Conservation (phyloP, 2,888 invertebrate species). For the Heliconius aoede region DNA sequence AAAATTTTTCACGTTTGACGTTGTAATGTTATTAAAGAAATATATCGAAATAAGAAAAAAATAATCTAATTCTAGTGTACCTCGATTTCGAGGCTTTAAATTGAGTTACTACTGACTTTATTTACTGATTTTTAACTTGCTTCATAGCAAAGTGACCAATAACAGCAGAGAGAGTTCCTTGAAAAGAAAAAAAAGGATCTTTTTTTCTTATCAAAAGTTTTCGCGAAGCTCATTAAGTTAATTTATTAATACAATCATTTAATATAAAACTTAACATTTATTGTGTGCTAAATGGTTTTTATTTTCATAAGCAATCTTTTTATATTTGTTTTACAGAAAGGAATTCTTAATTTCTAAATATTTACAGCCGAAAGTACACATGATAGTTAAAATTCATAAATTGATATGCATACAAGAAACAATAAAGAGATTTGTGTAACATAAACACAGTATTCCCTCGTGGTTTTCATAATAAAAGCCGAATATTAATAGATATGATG, state of each 20-base stretch:
- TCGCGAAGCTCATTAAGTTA: too few relatives aligned
- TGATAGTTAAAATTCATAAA: neutral
- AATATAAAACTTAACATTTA: too few relatives aligned
- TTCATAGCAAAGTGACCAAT: too few relatives aligned
- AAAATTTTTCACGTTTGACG: neutral
- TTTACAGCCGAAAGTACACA: neutral
- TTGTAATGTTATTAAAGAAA: neutral
- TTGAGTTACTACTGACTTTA: too few relatives aligned
- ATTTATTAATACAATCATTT: too few relatives aligned
- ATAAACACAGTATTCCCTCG: constrained; percentile 14
- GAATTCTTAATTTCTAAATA: constrained; percentile 10
- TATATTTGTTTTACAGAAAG: neutral
- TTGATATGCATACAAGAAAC: neutral
- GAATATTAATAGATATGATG: constrained; percentile 22
- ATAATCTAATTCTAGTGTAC: neutral
- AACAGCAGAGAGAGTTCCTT: too few relatives aligned
- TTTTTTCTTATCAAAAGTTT: too few relatives aligned
- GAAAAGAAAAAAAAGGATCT: too few relatives aligned
- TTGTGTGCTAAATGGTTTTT: too few relatives aligned
- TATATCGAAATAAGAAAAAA: neutral
- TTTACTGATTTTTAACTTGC: too few relatives aligned
- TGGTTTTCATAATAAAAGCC: constrained; percentile 1
- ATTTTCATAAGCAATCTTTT: too few relatives aligned
- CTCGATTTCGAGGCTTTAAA: too few relatives aligned
- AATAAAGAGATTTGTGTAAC: neutral